A percentile compares a stretch with the other conserved stretches of the same genome.
Evolutionary conservation across 1,140 invertebrate species (phyloP).

Genomic region (Musca vetustissima): DNA sequence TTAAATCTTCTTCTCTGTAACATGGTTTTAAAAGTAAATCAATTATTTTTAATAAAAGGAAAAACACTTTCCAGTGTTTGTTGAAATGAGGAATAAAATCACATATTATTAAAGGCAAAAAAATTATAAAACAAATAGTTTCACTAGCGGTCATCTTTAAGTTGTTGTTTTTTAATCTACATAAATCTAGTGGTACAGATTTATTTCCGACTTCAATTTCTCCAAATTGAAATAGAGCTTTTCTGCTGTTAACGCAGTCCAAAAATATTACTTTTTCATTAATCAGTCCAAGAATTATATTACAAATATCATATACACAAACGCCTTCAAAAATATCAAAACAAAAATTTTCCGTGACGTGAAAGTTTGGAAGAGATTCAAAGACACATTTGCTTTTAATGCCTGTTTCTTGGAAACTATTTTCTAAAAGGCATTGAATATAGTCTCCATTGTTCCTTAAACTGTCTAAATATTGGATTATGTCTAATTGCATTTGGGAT

Average conservation of each 20-base stretch:
- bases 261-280: conserved; percentile 23
- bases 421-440: conserved; percentile 16
- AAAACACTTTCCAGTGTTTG: conserved; percentile 23
- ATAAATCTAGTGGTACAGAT: too few species aligned
- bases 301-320: conserved; percentile 45
- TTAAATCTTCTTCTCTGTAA: conserved; percentile 9
- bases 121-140: conserved; percentile 2
- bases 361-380: conserved; percentile 43
- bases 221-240: conserved; percentile 43
- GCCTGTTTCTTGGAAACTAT: conserved; percentile 34
- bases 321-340: conserved; percentile 54
- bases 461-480: conserved; percentile 23
- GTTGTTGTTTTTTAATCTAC: too few species aligned
- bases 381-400: conserved; percentile 50
- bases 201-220: conserved; percentile 26
- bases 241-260: conserved; percentile 24
- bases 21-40: conserved; percentile 15
- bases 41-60: conserved; percentile 21
- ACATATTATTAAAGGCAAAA: conserved; percentile 25
- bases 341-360: conserved; percentile 47
- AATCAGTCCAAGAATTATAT: conserved; percentile 44
- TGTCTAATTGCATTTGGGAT: conserved; percentile 27
- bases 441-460: conserved; percentile 25
- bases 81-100: conserved; percentile 20
- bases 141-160: conserved; percentile 21